Base-by-base conservation (phyloP, 1,140 invertebrate genomes). In the Drosophila neocordata region DNA sequence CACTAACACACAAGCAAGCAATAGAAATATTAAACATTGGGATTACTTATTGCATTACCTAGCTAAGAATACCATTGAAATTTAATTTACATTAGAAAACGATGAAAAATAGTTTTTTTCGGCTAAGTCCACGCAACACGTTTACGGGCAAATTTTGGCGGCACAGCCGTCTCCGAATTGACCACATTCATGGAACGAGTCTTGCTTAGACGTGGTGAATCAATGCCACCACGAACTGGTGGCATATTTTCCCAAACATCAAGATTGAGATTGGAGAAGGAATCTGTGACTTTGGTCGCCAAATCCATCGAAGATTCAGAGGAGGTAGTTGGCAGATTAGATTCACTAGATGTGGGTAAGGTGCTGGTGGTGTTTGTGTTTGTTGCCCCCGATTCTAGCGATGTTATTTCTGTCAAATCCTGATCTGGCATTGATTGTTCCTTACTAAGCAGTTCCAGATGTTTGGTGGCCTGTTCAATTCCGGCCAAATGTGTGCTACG, bases 401-500 rank as follows among this genome's bases (percentile, higher is more conserved):
- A 13, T 4, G 13, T 27, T 18, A 37, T 34, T n/a, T 44, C 52
- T 11, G 20, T 4, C 8, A 67, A 12, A 20, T 6, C 24, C 6
- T 13, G 12, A 20, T 35, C 37, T 57, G 61, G 12, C 31, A 35
- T 44, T 1, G 41, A 2, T 58, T 77, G 59, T 53, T 92, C 82
- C 38, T 89, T 73, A 65, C 84, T 90, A n/a, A 92, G 68, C 12
- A 77, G 61, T 63, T 91, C 75, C 51, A 93, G 65, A 59, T 93
- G 91, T 13, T 91, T 78, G 72, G 92, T 91, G 57, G 91, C 91
- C 66, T 91, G 82, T 68, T 93, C 92, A 64, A 93, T 92, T 15
- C 77, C 78, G 18, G 79, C 62, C 0, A 92, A 44, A 65, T 93
- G 91, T 24, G 90, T 81, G 61, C 92, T 84, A 1, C 92, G 82